A percentile compares a stretch with the other conserved stretches of the same genome.
phyloP scores from a whole-genome alignment of 1,140 invertebrate species.

The Drosophila serrata region DNA sequence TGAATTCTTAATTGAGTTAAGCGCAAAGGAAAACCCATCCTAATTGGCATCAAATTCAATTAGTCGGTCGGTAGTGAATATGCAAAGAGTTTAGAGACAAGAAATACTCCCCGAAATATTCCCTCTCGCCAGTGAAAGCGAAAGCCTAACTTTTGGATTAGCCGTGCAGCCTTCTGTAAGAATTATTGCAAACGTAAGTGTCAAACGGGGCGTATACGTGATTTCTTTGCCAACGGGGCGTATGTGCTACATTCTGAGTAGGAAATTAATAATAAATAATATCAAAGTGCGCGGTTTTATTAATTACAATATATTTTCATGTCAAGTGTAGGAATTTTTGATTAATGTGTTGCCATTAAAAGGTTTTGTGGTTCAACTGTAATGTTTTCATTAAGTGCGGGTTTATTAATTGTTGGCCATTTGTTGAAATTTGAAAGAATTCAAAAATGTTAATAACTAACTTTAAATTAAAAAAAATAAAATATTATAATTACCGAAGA shows the following conservation, averaged over 20 bases:
- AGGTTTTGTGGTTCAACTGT: constrained; percentile 15
- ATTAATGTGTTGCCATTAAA: constrained; percentile 40
- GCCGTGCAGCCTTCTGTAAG: constrained; percentile 23
- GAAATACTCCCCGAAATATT: constrained; percentile 10
- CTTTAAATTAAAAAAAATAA: too few species aligned
- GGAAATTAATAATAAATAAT: constrained; percentile 19
- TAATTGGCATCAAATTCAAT: constrained; percentile 43
- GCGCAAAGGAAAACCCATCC: background rate
- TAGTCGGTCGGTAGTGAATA: constrained; percentile 41
- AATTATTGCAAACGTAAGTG: constrained; percentile 50
- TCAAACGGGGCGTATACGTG: constrained; percentile 42
- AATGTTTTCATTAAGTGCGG: constrained; percentile 20
- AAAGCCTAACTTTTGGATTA: constrained; percentile 54
- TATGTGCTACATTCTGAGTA: constrained; percentile 24
- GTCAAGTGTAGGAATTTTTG: constrained; percentile 8
- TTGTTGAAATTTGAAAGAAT: background rate
- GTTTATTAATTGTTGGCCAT: constrained; percentile 4
- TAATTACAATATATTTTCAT: constrained; percentile 24
- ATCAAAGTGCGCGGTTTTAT: constrained; percentile 21
- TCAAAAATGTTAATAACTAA: background rate
- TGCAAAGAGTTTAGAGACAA: constrained; percentile 41
- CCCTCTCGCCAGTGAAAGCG: constrained; percentile 6
- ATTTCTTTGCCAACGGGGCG: constrained; percentile 35
- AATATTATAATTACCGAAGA: background rate
- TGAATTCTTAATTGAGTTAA: constrained; percentile 16